A percentile compares a stretch with the other conserved stretches of the same genome.
Evolutionary conservation across 2,888 invertebrate species (phyloP).

Genomic region (Andricus curvator): DNA sequence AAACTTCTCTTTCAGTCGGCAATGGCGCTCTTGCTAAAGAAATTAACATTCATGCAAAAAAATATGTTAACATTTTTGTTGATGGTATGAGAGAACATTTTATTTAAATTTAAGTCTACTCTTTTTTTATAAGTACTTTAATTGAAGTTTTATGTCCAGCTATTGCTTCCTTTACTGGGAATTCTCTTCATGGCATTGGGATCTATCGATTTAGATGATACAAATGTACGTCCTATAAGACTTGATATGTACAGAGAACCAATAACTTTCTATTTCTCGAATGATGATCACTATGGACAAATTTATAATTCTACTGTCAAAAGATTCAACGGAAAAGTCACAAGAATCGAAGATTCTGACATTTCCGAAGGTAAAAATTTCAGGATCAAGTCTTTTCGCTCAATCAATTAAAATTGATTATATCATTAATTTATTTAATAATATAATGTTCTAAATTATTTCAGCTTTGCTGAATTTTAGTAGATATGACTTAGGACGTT

Average conservation of each 20-base stretch:
- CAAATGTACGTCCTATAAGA: slow-evolving; percentile 65
- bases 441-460: slow-evolving; percentile 56
- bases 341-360: background rate
- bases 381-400: no score
- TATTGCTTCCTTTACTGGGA: slow-evolving; percentile 70
- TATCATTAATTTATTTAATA: background rate
- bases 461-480: slow-evolving; percentile 78
- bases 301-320: slow-evolving; percentile 54
- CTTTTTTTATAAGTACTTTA: background rate
- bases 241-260: slow-evolving; percentile 70
- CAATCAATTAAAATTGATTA: background rate
- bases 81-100: slow-evolving; percentile 63
- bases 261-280: slow-evolving; percentile 66
- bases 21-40: slow-evolving; percentile 73
- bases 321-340: background rate
- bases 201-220: slow-evolving; percentile 64
- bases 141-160: slow-evolving; percentile 57
- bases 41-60: slow-evolving; percentile 69
- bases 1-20: slow-evolving; percentile 68
- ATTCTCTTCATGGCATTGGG: slow-evolving; percentile 63
- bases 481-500: slow-evolving; percentile 74
- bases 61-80: slow-evolving; percentile 67
- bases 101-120: background rate
- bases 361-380: slow-evolving; percentile 17
- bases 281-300: slow-evolving; percentile 52